These are phyloP conservation scores for Phoenicopterus ruber DNA, from an alignment of 2,113 vertebrate species.

Conservation along the genomic window DNA sequence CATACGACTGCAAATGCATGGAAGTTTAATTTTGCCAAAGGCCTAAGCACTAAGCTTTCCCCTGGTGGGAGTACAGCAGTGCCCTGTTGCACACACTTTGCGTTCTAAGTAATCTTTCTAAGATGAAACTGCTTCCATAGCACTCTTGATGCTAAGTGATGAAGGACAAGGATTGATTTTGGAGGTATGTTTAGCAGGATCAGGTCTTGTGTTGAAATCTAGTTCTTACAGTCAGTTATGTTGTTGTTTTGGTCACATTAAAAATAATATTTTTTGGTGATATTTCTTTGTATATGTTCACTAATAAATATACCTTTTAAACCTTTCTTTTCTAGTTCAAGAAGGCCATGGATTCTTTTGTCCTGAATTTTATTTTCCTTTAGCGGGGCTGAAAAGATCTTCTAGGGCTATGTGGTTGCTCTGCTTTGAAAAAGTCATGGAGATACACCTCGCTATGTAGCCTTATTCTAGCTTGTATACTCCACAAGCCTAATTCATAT, in stretches of 20 bases:
- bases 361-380: neutral
- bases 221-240: neutral
- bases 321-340: neutral
- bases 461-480: neutral
- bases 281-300: neutral
- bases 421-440: neutral
- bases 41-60: neutral
- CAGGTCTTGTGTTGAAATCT: neutral
- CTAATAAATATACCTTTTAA: neutral
- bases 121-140: neutral
- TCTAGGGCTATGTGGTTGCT: neutral
- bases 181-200: neutral
- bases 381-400: neutral
- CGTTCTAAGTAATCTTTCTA: neutral
- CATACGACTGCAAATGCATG: neutral
- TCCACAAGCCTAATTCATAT: neutral
- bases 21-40: neutral
- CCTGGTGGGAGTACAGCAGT: neutral
- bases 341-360: neutral
- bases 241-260: neutral
- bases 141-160: neutral
- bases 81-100: neutral
- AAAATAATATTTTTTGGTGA: neutral
- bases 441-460: neutral
- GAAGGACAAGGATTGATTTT: neutral